Evolutionary conservation across 2,888 invertebrate species (phyloP).

Genomic region (Matsumyia berberina): DNA sequence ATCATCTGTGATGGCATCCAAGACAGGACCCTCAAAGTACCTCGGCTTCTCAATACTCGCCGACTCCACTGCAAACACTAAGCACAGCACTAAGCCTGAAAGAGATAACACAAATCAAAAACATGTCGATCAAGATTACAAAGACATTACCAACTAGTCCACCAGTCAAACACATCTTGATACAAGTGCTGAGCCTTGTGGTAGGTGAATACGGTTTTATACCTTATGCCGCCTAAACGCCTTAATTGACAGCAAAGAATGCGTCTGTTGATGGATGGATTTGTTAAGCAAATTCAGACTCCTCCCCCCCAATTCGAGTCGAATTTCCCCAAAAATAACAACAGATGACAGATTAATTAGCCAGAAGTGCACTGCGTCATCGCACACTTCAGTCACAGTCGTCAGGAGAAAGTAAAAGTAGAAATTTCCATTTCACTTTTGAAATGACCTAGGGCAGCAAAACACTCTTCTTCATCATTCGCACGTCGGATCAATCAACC

Average conservation of each 20-base stretch:
- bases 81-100: conserved; percentile 27
- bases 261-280: conserved; percentile 8
- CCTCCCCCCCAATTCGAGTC: conserved; percentile 8
- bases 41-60: conserved; percentile 49
- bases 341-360: conserved; percentile 51
- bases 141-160: conserved; percentile 47
- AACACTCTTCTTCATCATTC: conserved; percentile 22
- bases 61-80: conserved; percentile 17
- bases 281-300: conserved; percentile 1
- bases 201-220: conserved; percentile 58
- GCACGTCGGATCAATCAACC: conserved; percentile 36
- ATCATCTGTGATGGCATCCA: conserved; percentile 53
- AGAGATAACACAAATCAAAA: not conserved
- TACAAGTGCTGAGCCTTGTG: conserved; percentile 41
- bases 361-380: conserved; percentile 12
- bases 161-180: conserved; percentile 48
- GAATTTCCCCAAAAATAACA: conserved; percentile 30
- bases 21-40: conserved; percentile 2
- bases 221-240: conserved; percentile 4
- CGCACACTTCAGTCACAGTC: not conserved
- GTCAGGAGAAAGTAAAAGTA: conserved; percentile 71
- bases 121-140: conserved; percentile 19
- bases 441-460: conserved; percentile 13
- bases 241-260: conserved; percentile 32
- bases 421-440: conserved; percentile 64